phyloP scores from a whole-genome alignment of 2,888 invertebrate species.

The Ornithoptera priamus region DNA sequence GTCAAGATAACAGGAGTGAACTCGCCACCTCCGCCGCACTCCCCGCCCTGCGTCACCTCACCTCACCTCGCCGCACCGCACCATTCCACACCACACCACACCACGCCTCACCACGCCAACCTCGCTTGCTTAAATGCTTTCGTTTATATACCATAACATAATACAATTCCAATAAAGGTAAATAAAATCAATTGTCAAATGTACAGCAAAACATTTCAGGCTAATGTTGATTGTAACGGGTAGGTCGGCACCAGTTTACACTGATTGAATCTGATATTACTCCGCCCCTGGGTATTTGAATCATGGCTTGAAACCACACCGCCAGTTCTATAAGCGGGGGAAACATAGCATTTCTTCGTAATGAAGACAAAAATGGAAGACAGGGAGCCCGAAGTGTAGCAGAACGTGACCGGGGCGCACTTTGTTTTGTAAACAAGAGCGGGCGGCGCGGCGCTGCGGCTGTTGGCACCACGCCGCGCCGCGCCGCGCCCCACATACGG shows the following conservation, averaged over 20 bases:
- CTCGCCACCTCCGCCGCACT: constrained; percentile 32
- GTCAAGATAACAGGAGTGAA: constrained; percentile 60
- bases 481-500: constrained; percentile 23
- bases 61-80: neutral
- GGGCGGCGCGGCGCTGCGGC: constrained; percentile 27
- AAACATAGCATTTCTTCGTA: constrained; percentile 20
- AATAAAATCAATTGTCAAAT: neutral
- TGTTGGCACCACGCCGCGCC: constrained; percentile 29
- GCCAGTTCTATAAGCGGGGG: neutral
- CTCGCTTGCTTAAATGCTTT: neutral
- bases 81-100: neutral
- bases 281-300: neutral
- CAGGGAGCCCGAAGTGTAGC: constrained; percentile 20
- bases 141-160: neutral
- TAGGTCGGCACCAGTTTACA: neutral
- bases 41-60: neutral
- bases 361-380: constrained; percentile 20
- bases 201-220: neutral
- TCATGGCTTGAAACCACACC: constrained; percentile 13
- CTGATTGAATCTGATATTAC: neutral
- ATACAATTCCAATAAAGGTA: neutral
- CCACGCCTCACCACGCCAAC: neutral
- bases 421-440: constrained; percentile 35
- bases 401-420: constrained; percentile 32
- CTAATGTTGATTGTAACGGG: neutral